These are phyloP conservation scores for Stegana nigrithorax DNA, from an alignment of 2,888 invertebrate species.

Conservation along the genomic window DNA sequence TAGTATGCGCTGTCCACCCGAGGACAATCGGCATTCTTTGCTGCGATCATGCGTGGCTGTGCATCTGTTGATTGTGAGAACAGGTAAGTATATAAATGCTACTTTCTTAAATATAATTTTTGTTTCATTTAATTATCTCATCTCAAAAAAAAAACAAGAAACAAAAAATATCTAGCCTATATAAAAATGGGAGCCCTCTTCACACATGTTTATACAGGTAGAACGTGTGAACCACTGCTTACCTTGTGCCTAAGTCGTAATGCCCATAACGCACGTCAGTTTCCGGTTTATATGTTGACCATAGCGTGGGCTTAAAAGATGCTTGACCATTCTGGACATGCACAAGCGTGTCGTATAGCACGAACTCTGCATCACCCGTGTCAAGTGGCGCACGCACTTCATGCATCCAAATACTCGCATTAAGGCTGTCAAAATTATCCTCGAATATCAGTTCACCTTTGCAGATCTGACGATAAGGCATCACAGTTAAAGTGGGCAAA, in stretches of 20 bases:
- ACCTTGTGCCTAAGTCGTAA: conserved; percentile 66
- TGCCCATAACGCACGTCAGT: conserved; percentile 50
- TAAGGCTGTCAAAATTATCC: conserved; percentile 71
- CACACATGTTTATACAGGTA: no score
- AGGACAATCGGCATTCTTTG: conserved; percentile 56
- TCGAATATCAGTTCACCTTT: conserved; percentile 72
- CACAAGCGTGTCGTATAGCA: conserved; percentile 63
- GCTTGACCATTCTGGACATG: conserved; percentile 58
- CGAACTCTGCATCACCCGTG: conserved; percentile 69
- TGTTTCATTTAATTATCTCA: no score
- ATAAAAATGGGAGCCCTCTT: no score
- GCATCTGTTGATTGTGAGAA: conserved; percentile 57
- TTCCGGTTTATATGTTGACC: conserved; percentile 52
- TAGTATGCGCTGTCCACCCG: conserved; percentile 66
- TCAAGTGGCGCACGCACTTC: conserved; percentile 72
- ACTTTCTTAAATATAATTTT: no score
- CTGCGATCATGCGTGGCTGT: conserved; percentile 48
- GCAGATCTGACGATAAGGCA: conserved; percentile 58
- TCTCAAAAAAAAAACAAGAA: no score
- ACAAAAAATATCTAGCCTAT: no score
- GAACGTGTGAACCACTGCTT: no score
- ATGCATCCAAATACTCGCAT: conserved; percentile 71
- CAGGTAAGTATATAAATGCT: conserved; percentile 49
- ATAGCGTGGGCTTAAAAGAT: conserved; percentile 63
- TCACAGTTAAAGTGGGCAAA: neutral